Conservation (phyloP, 2,113 vertebrate species). For the Eublepharis macularius region DNA sequence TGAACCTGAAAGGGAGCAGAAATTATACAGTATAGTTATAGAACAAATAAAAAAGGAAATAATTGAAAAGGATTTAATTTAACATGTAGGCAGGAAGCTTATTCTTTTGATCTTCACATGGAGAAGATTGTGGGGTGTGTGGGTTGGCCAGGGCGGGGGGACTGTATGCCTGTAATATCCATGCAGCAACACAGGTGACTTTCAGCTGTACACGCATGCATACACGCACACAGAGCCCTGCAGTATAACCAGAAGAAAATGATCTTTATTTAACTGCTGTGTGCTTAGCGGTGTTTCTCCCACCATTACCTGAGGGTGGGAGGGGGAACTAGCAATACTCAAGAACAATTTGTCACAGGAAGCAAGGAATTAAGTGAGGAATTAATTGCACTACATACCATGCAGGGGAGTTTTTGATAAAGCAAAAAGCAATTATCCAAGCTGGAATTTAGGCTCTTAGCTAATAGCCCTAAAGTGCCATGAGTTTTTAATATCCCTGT, state of each 20-base stretch:
- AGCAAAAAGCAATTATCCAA: slow-evolving; percentile 3
- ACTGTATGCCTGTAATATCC: neutral
- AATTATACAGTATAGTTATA: neutral
- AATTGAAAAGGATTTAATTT: neutral
- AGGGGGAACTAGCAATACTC: neutral
- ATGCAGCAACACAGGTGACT: neutral
- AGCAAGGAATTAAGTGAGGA: slow-evolving; percentile 6
- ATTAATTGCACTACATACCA: neutral
- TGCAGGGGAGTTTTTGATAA: neutral
- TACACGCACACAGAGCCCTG: neutral
- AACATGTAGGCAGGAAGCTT: neutral
- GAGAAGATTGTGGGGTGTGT: neutral
- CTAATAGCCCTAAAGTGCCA: slow-evolving; percentile 4
- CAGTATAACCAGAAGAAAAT: neutral
- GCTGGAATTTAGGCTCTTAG: slow-evolving; percentile 3
- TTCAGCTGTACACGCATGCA: too few species aligned
- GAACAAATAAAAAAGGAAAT: neutral
- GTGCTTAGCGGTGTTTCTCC: neutral
- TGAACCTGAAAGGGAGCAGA: neutral
- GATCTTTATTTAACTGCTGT: neutral
- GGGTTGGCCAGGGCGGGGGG: too few species aligned
- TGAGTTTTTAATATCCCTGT: neutral
- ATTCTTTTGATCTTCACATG: neutral
- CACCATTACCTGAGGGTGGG: neutral
- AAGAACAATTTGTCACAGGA: neutral